Conservation (phyloP, 2,113 vertebrate genomes). For the Gymnobelideus leadbeateri region DNA sequence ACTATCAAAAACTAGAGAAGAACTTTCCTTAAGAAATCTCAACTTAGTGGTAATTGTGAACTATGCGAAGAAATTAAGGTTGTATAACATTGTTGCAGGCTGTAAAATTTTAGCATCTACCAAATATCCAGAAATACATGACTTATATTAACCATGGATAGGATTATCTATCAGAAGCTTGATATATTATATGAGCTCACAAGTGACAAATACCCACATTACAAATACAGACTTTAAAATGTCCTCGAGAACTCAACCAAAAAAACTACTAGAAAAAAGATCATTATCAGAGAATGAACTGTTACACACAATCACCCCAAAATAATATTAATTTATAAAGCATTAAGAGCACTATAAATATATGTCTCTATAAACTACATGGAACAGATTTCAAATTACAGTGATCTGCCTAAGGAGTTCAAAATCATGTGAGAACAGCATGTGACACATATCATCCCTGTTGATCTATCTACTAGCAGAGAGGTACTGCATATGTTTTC, state of each 20-base stretch:
- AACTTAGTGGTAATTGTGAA: not conserved
- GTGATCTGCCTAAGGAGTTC: not conserved
- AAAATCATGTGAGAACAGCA: not conserved
- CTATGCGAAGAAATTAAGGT: not conserved
- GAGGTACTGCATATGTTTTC: not conserved
- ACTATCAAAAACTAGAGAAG: not conserved
- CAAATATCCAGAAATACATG: not conserved
- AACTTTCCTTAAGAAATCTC: not conserved
- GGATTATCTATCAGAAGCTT: not conserved
- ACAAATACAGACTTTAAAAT: not conserved
- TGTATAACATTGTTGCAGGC: not conserved
- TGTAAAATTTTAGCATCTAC: not conserved
- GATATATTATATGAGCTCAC: not conserved
- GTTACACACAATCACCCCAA: not conserved
- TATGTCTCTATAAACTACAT: not conserved
- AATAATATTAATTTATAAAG: not conserved
- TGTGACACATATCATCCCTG: not conserved
- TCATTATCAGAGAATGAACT: not conserved
- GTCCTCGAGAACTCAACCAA: not conserved
- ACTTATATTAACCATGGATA: not conserved
- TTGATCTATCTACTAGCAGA: not conserved
- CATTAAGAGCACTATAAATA: not conserved
- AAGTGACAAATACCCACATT: not conserved
- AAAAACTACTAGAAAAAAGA: not conserved
- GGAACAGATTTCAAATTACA: not conserved